phyloP scores from a whole-genome alignment of 2,888 invertebrate genomes.

The Nomada lathburiana region DNA sequence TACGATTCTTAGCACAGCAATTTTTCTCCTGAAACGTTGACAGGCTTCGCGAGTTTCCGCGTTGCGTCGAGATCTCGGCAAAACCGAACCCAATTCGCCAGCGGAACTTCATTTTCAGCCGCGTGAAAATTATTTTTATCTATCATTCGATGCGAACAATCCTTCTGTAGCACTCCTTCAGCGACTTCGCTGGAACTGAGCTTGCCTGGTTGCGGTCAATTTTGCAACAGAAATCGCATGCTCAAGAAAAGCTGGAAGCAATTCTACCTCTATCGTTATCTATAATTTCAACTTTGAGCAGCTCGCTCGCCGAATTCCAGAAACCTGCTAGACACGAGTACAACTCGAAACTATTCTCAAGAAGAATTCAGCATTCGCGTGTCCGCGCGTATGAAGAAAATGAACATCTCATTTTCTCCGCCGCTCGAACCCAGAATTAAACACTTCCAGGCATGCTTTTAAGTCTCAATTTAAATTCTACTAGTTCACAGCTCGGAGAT shows the following conservation, averaged over 20 bases:
- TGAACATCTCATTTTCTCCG: neutral
- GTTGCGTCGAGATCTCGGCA: neutral
- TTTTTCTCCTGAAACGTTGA: too few species aligned
- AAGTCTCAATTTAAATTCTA: conserved; percentile 25
- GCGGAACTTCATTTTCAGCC: neutral
- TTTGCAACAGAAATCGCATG: neutral
- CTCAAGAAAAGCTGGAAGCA: neutral
- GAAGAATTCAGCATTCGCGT: neutral
- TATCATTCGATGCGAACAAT: neutral
- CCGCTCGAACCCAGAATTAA: conserved; percentile 3
- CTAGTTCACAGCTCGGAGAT: neutral
- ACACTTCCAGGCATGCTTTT: neutral
- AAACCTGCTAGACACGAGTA: neutral
- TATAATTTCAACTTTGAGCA: neutral
- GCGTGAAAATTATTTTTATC: neutral
- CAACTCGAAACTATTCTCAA: conserved; percentile 5
- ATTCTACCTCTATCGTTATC: neutral
- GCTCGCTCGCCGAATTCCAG: conserved; percentile 1
- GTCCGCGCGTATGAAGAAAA: neutral
- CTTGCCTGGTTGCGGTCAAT: neutral
- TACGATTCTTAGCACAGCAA: too few species aligned
- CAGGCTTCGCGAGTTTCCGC: neutral
- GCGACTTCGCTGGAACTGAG: too few species aligned
- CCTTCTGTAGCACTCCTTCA: neutral
- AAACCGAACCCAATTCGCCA: neutral